Evolutionary conservation across 92 coral and sea anemone species (phyloP).

Genomic region (Diadumene lineata): DNA sequence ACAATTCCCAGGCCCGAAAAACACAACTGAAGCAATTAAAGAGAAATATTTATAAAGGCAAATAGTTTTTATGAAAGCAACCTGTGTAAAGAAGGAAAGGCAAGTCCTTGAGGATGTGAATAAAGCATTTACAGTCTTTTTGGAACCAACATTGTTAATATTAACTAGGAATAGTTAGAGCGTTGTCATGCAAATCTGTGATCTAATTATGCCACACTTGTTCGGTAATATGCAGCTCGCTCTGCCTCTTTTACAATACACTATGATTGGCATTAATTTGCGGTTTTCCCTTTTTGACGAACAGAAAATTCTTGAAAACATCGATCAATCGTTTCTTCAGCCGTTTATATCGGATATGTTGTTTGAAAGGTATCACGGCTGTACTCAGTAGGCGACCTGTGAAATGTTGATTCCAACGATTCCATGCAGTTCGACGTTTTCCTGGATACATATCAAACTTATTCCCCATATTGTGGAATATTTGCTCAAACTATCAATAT

Average conservation of each 20-base stretch:
- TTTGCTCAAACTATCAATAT: no score
- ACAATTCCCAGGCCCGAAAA: no score
- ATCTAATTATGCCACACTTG: neutral
- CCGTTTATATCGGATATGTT: no score
- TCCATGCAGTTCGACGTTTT: constrained; percentile 1
- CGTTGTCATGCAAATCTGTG: neutral
- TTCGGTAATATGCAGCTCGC: neutral
- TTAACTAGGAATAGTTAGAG: neutral
- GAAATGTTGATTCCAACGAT: neutral
- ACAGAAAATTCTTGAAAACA: neutral
- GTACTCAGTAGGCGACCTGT: neutral
- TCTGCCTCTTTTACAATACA: neutral
- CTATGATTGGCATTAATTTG: neutral
- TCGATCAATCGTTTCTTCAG: neutral
- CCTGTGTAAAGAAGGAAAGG: neutral
- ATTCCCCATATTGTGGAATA: no score
- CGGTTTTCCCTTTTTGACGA: neutral
- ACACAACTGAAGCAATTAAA: neutral
- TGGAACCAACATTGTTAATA: neutral
- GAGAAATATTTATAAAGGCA: neutral
- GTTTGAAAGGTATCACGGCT: neutral
- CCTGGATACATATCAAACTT: no score
- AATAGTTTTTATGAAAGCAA: neutral
- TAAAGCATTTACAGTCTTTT: neutral
- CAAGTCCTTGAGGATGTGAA: neutral